Conservation (phyloP, 2,797 vertebrate species). For the Heteromormyrus szaboi region DNA sequence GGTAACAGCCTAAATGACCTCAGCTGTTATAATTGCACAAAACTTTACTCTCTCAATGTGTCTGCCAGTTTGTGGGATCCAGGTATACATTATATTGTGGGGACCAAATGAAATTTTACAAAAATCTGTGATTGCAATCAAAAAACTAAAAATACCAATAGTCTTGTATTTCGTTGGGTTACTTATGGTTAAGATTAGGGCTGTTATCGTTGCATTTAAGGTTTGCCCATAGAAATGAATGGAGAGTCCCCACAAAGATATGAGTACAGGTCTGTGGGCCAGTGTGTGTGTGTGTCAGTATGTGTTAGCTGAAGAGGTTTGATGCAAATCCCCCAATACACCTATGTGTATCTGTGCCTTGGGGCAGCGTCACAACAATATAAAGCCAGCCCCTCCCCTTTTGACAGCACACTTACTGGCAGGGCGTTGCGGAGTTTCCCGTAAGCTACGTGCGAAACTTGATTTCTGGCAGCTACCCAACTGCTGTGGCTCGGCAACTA, state of each 20-base stretch:
- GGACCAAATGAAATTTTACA: background rate
- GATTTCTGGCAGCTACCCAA: constrained; percentile 14
- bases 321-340: background rate
- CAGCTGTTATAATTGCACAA: background rate
- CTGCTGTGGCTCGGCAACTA: constrained; percentile 3
- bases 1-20: background rate
- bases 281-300: background rate
- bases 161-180: background rate
- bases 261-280: background rate
- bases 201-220: background rate
- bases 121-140: background rate
- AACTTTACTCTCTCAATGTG: background rate
- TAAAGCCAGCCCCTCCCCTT: constrained; percentile 27
- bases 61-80: background rate
- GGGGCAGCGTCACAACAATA: constrained; percentile 30
- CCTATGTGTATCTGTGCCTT: constrained; percentile 20
- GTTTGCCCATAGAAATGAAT: background rate
- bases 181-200: background rate
- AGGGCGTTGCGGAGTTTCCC: background rate
- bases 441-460: constrained; percentile 22
- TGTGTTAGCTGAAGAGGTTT: background rate
- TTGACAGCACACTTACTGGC: constrained; percentile 20
- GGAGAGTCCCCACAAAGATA: background rate
- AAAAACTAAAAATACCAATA: background rate
- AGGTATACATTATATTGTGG: too few species aligned